phyloP scores from a whole-genome alignment of 2,888 invertebrate genomes.

The Abscondita cerata region DNA sequence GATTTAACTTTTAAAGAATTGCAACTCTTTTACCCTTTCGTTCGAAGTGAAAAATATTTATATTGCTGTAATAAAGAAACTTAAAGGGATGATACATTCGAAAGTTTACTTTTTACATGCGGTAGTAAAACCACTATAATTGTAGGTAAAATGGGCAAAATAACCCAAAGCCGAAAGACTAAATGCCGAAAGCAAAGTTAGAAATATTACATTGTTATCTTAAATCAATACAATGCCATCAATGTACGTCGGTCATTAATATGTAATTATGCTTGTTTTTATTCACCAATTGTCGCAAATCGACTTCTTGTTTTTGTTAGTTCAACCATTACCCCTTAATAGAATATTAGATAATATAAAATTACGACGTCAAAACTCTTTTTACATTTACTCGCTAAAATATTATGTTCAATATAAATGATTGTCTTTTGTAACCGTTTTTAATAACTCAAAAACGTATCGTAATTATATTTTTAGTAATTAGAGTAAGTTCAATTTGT shows the following conservation, averaged over 20 bases:
- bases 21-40: constrained; percentile 14
- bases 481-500: no score
- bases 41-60: background rate
- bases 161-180: background rate
- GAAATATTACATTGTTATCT: constrained; percentile 24
- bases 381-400: no score
- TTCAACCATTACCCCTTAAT: constrained; percentile 10
- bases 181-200: constrained; percentile 21
- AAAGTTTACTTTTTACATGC: background rate
- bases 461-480: no score
- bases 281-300: constrained; percentile 29
- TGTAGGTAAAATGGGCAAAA: background rate
- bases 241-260: constrained; percentile 28
- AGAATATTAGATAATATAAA: no score
- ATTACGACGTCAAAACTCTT: no score
- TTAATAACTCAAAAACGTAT: no score
- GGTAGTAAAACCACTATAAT: background rate
- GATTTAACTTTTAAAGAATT: background rate
- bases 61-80: constrained; percentile 3
- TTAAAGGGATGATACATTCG: background rate
- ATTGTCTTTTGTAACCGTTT: no score
- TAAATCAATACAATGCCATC: constrained; percentile 21
- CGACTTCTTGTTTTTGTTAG: constrained; percentile 20
- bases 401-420: no score
- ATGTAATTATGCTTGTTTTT: constrained; percentile 24